phyloP scores from a whole-genome alignment of 2,113 vertebrate species.

The Geothlypis trichas region DNA sequence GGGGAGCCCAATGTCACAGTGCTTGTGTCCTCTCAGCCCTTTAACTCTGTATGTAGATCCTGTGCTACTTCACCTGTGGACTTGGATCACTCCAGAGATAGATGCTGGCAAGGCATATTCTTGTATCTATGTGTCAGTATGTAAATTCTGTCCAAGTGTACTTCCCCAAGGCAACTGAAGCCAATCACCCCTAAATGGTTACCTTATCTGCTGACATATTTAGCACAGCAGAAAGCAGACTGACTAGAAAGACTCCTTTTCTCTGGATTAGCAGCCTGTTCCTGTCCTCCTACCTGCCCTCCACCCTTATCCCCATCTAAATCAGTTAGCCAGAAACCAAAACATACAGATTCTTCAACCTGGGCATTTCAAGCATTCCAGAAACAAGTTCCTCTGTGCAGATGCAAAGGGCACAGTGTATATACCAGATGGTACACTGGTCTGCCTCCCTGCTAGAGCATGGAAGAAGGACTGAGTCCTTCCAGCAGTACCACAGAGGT shows the following conservation, averaged over 20 bases:
- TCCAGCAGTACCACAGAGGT: neutral
- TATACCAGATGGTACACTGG: neutral
- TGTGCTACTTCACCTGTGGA: neutral
- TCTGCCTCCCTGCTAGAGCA: neutral
- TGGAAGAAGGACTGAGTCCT: neutral
- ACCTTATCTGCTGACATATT: neutral
- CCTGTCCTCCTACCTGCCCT: neutral
- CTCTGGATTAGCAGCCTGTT: neutral
- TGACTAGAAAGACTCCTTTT: neutral
- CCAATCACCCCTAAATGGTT: neutral
- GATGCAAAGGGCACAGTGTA: neutral
- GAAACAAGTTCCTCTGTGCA: neutral
- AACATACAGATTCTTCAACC: neutral
- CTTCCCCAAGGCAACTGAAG: neutral
- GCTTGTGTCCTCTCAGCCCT: neutral
- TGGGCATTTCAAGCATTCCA: neutral
- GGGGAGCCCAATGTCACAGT: fast-evolving
- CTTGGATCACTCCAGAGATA: neutral
- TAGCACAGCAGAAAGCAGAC: neutral
- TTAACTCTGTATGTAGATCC: neutral
- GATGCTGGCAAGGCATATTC: neutral
- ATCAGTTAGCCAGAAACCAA: neutral
- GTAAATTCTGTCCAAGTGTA: neutral
- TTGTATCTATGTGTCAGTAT: neutral
- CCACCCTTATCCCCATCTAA: neutral